phyloP scores from a whole-genome alignment of 2,797 vertebrate genomes.

The Falco columbarius region DNA sequence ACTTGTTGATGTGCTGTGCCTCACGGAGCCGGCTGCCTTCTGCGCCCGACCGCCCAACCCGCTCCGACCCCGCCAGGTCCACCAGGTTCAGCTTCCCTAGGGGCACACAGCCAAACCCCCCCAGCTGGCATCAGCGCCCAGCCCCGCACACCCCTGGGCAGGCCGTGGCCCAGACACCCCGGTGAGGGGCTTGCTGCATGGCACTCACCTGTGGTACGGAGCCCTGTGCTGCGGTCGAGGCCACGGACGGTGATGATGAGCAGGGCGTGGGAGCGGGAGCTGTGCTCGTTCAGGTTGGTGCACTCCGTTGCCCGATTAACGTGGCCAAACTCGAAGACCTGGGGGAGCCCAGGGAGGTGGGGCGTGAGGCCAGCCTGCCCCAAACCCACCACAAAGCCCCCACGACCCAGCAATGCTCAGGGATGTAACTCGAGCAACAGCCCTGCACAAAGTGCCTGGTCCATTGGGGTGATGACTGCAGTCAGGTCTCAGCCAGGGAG shows the following conservation, averaged over 20 bases:
- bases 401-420: fast-evolving
- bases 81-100: slow-evolving; percentile 95
- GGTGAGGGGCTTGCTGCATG: fast-evolving
- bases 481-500: background rate
- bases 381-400: background rate
- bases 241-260: slow-evolving; percentile 89
- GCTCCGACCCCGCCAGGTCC: slow-evolving; percentile 94
- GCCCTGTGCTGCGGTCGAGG: slow-evolving; percentile 86
- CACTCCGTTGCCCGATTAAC: slow-evolving; percentile 90
- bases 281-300: slow-evolving; percentile 94
- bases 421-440: background rate
- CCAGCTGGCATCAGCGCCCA: fast-evolving
- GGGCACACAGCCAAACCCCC: background rate
- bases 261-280: slow-evolving; percentile 94
- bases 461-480: fast-evolving
- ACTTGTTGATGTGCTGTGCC: slow-evolving; percentile 97
- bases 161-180: fast-evolving
- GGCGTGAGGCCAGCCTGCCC: background rate
- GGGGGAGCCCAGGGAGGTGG: background rate
- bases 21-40: slow-evolving; percentile 92
- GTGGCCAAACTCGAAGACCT: slow-evolving; percentile 92
- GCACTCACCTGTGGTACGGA: slow-evolving; percentile 85
- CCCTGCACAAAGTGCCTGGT: fast-evolving
- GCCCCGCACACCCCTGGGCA: fast-evolving
- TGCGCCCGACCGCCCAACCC: slow-evolving; percentile 90